Evolutionary conservation across 2,888 invertebrate species (phyloP).

Genomic region (Thalpophila matura): DNA sequence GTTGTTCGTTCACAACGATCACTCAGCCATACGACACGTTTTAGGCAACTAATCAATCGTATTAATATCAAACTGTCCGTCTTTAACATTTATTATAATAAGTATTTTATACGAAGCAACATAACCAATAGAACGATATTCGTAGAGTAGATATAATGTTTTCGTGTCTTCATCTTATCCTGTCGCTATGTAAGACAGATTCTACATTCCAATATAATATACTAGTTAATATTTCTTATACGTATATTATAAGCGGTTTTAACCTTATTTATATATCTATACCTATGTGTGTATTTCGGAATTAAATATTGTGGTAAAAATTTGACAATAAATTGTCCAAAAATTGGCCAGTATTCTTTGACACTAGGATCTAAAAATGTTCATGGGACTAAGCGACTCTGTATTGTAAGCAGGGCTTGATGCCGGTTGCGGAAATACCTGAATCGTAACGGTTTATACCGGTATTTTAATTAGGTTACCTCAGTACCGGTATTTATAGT

Average conservation of each 20-base stretch:
- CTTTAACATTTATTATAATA: slow-evolving; percentile 63
- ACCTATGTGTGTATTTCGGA: slow-evolving; percentile 59
- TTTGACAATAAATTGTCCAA: slow-evolving; percentile 66
- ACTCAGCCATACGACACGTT: slow-evolving; percentile 56
- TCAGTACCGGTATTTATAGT: too few relatives aligned
- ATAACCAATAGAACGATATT: slow-evolving; percentile 60
- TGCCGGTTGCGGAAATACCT: too few relatives aligned
- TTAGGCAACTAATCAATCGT: slow-evolving; percentile 62
- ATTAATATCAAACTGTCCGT: slow-evolving; percentile 65
- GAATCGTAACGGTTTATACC: too few relatives aligned
- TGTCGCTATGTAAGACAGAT: slow-evolving; percentile 35
- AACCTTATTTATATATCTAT: slow-evolving; percentile 52
- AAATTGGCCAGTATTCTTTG: slow-evolving; percentile 80
- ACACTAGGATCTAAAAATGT: slow-evolving; percentile 58
- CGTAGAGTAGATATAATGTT: slow-evolving; percentile 40
- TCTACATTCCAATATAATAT: slow-evolving; percentile 52
- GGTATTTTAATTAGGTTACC: too few relatives aligned
- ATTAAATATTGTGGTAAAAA: slow-evolving; percentile 36
- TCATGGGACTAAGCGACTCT: slow-evolving; percentile 10
- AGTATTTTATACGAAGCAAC: slow-evolving; percentile 59
- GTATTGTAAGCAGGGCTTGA: too few relatives aligned
- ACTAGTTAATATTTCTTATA: slow-evolving; percentile 35
- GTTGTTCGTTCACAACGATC: slow-evolving; percentile 55
- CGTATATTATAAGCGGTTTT: slow-evolving; percentile 27
- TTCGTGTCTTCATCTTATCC: slow-evolving; percentile 19